Percentiles rank a stretch among this genome's conserved stretches.
Evolutionary conservation across 2,797 vertebrate species (phyloP).

Genomic region (Chaunax sp.): DNA sequence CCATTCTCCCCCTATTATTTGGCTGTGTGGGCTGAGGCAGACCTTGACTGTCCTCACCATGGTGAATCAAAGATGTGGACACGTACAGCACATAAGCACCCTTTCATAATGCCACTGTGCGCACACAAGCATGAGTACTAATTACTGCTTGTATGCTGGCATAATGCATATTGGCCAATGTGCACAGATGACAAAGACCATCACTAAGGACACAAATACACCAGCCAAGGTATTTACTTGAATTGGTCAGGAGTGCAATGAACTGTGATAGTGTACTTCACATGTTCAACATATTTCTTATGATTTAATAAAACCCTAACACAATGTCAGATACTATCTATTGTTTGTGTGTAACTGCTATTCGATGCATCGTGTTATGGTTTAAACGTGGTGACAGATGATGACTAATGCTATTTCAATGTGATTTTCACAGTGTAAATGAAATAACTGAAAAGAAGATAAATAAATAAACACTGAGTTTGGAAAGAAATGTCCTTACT

Average conservation of each 20-base stretch:
- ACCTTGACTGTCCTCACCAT: slow-evolving; percentile 25
- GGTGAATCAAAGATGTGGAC: slow-evolving; percentile 32
- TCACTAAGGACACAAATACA: not conserved
- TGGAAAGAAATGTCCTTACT: no score
- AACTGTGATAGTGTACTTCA: no score
- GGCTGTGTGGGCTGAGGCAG: slow-evolving; percentile 50
- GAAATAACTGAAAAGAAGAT: no score
- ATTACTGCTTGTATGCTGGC: slow-evolving; percentile 13
- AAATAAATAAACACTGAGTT: no score
- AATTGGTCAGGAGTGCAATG: not conserved
- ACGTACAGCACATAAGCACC: slow-evolving; percentile 6
- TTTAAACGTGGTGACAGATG: no score
- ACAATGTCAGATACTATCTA: no score
- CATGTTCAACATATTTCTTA: no score
- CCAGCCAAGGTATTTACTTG: not conserved
- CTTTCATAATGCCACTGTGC: slow-evolving; percentile 13
- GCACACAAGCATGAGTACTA: slow-evolving; percentile 9
- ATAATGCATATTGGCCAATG: not conserved
- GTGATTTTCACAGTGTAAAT: no score
- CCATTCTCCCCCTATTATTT: slow-evolving; percentile 40
- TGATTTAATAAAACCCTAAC: no score
- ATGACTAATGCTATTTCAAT: no score
- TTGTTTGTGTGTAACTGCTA: no score
- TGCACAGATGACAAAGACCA: not conserved
- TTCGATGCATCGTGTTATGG: no score